Base-by-base conservation (phyloP, 2,113 vertebrate species). In the Pomatostomus ruficeps region DNA sequence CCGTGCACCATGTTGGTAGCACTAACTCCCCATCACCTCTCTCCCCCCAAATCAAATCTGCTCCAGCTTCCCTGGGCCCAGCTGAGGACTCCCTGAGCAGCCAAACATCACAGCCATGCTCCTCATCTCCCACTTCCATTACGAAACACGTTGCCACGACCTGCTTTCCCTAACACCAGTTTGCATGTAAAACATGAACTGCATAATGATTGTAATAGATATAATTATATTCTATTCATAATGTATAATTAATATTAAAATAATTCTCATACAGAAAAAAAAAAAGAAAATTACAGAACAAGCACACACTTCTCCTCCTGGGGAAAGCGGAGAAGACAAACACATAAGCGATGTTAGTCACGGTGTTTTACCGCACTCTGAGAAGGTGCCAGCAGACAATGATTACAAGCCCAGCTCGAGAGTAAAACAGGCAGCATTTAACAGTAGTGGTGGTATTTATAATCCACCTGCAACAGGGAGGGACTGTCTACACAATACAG, bases 201-300 rank as follows among this genome's bases (percentile, higher is more conserved):
- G 55, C 40, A 31, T 90, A 93, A 96, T 88, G 26, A 80, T 75
- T 71, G 51, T 90, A 94, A 96, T 96, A 81, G 57, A 85, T 54
- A 66, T 65, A 93, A 97, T 92, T 91, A 93, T 70, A 90, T 28
- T 40, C 72, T 80, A 48, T 67, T 52, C 52, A 93, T 81, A 84
- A 95, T 93, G 40, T 95, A 78, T 94, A 86, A 93, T 95, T 93
- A 93, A 81, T 96, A 89, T 33, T 61, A 68, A 92, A 88, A 74
- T 77, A 55, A 90, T 74, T 86, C 79, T 81, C 71, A 75, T 24
- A 20, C 11, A 38, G 51, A 82, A 85, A 75, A 58, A 88, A 79
- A 31, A 38, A 15, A 35, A 25, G 16, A 67, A 91, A 70, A 93
- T 18, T n/a, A 82, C 62, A 94, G 67, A 91, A 92, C 57, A 95